These are phyloP conservation scores for Melanotus villosus DNA, from an alignment of 2,888 invertebrate species.

Conservation along the genomic window DNA sequence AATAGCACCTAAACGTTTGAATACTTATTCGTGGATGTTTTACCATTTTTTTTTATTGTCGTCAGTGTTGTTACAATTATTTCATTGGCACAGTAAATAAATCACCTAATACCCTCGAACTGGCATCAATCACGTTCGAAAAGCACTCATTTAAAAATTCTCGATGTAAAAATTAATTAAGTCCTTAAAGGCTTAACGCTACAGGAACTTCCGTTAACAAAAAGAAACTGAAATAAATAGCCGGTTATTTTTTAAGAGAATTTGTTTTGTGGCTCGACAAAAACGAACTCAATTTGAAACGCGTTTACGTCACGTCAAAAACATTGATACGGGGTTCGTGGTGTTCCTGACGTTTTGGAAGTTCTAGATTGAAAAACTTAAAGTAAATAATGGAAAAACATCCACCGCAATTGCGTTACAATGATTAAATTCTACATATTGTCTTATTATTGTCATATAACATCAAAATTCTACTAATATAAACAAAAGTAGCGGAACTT, in stretches of 20 bases:
- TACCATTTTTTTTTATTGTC: slow-evolving; percentile 30
- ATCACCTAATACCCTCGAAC: no score
- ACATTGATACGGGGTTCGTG: slow-evolving; percentile 1
- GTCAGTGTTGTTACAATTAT: no score
- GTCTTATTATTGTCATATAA: slow-evolving; percentile 44
- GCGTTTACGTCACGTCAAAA: slow-evolving; percentile 24
- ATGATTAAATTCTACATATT: slow-evolving; percentile 38
- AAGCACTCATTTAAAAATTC: background rate
- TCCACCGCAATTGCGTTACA: slow-evolving; percentile 30
- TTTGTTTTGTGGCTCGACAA: slow-evolving; percentile 12
- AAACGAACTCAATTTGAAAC: slow-evolving; percentile 20
- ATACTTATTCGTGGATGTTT: slow-evolving; percentile 31
- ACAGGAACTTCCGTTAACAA: background rate
- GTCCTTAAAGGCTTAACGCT: background rate
- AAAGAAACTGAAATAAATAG: slow-evolving; percentile 18
- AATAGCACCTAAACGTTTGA: slow-evolving; percentile 57
- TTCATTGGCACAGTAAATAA: background rate
- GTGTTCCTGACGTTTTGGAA: slow-evolving; percentile 13
- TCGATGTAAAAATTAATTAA: background rate
- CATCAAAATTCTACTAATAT: slow-evolving; percentile 33
- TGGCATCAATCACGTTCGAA: no score
- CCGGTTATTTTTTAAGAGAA: slow-evolving; percentile 18
- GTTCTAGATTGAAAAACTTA: slow-evolving; percentile 1
- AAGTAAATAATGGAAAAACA: slow-evolving; percentile 31
- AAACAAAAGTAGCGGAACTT: slow-evolving; percentile 13